Evolutionary conservation across 35 echinoderm and acorn worm genomes (phyloP).

Genomic region (Patiria miniata): DNA sequence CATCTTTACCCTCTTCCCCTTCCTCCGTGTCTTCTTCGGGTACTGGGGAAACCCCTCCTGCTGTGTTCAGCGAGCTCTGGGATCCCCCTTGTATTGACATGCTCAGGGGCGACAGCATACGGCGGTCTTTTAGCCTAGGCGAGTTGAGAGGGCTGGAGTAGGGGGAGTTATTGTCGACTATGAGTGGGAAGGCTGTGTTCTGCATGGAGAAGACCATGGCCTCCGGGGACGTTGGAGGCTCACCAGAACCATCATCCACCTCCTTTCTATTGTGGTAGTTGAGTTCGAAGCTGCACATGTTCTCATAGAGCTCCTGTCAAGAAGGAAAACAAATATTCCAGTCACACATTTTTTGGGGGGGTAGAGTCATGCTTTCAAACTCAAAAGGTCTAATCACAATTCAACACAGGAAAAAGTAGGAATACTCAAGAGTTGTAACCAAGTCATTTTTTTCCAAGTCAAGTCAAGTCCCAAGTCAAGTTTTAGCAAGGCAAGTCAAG

Average conservation of each 20-base stretch:
- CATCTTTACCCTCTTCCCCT: background rate
- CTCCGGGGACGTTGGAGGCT: slow-evolving; percentile 2
- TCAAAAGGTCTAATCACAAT: too few relatives aligned
- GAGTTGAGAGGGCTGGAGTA: slow-evolving; percentile 18
- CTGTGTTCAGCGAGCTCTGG: background rate
- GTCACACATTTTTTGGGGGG: too few relatives aligned
- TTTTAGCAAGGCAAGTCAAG: too few relatives aligned
- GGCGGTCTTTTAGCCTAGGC: background rate
- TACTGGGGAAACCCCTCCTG: slow-evolving; percentile 6
- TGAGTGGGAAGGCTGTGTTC: background rate
- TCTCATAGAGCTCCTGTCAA: slow-evolving; percentile 36
- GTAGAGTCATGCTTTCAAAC: too few relatives aligned
- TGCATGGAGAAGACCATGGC: slow-evolving; percentile 27
- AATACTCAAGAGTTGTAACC: too few relatives aligned
- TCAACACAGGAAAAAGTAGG: background rate
- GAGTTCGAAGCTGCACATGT: background rate
- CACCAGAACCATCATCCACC: background rate
- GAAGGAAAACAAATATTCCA: background rate
- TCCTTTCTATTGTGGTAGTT: background rate
- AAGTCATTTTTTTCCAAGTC: too few relatives aligned
- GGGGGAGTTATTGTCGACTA: background rate
- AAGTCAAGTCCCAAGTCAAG: too few relatives aligned
- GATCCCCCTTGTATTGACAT: background rate
- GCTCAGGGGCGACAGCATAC: background rate
- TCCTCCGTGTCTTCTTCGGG: slow-evolving; percentile 14